phyloP scores from a whole-genome alignment of 2,113 vertebrate genomes.

The Leucopsar rothschildi region DNA sequence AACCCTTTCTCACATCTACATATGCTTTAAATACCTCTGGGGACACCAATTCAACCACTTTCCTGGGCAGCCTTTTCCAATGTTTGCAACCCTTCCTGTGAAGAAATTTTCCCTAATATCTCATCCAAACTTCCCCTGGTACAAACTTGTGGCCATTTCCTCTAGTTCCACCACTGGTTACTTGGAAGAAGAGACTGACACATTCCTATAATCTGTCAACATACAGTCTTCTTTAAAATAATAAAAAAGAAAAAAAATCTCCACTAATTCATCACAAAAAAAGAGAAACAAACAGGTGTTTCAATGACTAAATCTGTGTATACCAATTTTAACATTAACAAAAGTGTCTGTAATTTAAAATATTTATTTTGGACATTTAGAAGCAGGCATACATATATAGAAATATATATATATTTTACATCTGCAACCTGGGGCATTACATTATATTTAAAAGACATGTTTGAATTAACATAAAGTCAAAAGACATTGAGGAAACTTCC shows the following conservation, averaged over 20 bases:
- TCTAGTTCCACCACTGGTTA: rapidly evolving
- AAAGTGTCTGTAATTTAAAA: neutral
- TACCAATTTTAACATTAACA: neutral
- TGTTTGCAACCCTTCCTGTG: neutral
- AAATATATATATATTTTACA: neutral
- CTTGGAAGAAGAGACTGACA: neutral
- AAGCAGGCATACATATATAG: neutral
- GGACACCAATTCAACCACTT: neutral
- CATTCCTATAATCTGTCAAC: neutral
- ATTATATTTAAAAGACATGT: neutral
- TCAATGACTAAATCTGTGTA: neutral
- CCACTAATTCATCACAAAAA: neutral
- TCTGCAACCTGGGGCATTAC: neutral
- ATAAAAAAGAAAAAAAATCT: neutral
- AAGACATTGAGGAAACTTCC: neutral
- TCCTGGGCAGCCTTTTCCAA: neutral
- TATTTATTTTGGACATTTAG: neutral
- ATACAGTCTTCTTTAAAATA: neutral
- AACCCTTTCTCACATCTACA: neutral
- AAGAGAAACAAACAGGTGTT: neutral
- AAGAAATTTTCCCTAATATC: neutral
- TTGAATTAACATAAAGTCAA: neutral
- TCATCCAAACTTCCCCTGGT: neutral
- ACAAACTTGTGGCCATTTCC: neutral
- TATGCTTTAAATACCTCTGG: neutral